Evolutionary conservation across 1,140 invertebrate genomes (phyloP), one percentile per base, ranked within the genome.

Genomic region (Metaphire vulgaris): DNA sequence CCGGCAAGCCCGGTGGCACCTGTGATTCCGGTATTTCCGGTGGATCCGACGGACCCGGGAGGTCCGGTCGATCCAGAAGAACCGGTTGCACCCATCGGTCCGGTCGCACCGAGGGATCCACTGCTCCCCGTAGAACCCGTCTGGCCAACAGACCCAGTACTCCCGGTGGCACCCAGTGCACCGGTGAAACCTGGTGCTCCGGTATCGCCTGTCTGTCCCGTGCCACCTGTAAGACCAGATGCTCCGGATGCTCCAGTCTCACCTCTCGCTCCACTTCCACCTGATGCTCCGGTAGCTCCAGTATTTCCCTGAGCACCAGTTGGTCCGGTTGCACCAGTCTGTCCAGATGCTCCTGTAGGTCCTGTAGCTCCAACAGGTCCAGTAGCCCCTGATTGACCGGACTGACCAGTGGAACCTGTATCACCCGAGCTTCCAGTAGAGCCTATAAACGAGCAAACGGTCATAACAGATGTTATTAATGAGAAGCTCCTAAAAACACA

Each of bases 361-460:
- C 72, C 72, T 28, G 72, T 73, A n/a, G 72, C 72, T 56, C 72
- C 72, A n/a, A 28, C 56, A 56, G 72, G 72, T 73, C 72, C 72
- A 1, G 72, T 31, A 21, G 31, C 21, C 0, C 72, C 72, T 29
- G n/a, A n/a, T n/a, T n/a, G n/a, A n/a, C n/a, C n/a, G n/a, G n/a
- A n/a, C n/a, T n/a, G n/a, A n/a, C n/a, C n/a, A n/a, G 33, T 33
- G 31, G 32, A 28, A 29, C 75, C 75, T 15, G 68, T 26, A 41
- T 31, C 30, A 26, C 75, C 75, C n/a, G 30, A 15, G 2, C 33
- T 33, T 70, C 75, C 75, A 28, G 29, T 21, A 65, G 1, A 16
- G 2, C 75, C 75, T 33, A 68, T 76, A n/a, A n/a, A n/a, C n/a
- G n/a, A n/a, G n/a, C n/a, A n/a, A n/a, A n/a, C n/a, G n/a, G n/a